Evolutionary conservation across 2,797 vertebrate genomes (phyloP), one percentile per base, ranked within the genome.

Genomic region (Yasuhikotakia modesta): DNA sequence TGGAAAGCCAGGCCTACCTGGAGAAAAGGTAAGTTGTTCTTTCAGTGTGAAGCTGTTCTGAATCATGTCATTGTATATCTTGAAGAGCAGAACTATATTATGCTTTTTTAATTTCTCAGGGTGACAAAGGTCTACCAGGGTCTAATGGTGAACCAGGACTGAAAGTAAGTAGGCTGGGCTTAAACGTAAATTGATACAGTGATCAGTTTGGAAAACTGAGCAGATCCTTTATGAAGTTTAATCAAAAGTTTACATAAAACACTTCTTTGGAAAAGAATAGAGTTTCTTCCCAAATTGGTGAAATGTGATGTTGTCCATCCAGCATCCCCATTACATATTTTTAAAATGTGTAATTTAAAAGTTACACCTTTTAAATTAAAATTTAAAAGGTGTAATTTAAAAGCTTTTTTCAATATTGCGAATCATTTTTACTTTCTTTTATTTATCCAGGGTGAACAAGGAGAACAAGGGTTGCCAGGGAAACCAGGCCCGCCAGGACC

Each of bases 401-500:
- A 6, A 35, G 60, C 30, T 19, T 19, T 19, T 57, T 30, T 14
- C 6, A 19, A 16, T 48, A 58, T 10, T 39, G 35, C 16, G 14
- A 61, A 1, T 14, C 45, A 66, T 55, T 16, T 57, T 16, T 2
- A 1, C 4, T 80, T 1, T 79, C 4, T 75, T 79, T 52, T 67
- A 13, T 66, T 7, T 73, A n/a, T 63, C 13, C 67, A 94, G 93
- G 93, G 92, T 79, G 90, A 91, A 1, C 65, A 55, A 73, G 93
- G 93, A 5, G 85, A 88, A 17, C 84, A 85, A 58, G 91, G 92
- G 1, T 64, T 87, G 30, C 70, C 66, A 2, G 91, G 92, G 76
- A 82, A 84, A 84, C 86, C 82, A 48, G 91, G 92, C 45, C 74
- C 73, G 2, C 76, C 78, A 22, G 93, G 91, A 87, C 81, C 83